Conservation (phyloP, 1,140 invertebrate species). For the Lordiphosa collinella region DNA sequence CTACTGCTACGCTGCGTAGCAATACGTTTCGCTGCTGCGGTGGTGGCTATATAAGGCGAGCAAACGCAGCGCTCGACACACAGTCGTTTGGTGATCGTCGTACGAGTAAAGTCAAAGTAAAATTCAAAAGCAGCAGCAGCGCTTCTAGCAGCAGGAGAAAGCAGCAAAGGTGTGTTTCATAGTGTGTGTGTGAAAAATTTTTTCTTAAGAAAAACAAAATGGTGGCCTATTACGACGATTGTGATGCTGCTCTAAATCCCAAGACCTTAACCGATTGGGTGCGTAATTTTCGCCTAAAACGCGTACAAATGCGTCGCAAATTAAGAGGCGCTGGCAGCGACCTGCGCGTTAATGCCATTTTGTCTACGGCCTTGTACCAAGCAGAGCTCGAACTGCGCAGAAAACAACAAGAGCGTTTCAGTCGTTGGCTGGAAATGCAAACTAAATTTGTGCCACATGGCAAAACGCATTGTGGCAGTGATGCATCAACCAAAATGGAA, state of each 20-base stretch:
- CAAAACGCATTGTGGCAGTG: slow-evolving; percentile 55
- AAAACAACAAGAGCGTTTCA: slow-evolving; percentile 76
- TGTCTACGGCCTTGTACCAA: slow-evolving; percentile 64
- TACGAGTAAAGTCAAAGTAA: background rate
- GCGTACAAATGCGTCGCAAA: slow-evolving; percentile 78
- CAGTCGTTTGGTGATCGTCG: slow-evolving; percentile 23
- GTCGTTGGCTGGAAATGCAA: slow-evolving; percentile 71
- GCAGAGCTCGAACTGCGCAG: slow-evolving; percentile 73
- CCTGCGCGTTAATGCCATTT: slow-evolving; percentile 73
- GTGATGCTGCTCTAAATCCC: slow-evolving; percentile 44
- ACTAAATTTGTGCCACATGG: slow-evolving; percentile 58
- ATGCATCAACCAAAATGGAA: slow-evolving; percentile 18
- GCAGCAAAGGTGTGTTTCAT: slow-evolving; percentile 58
- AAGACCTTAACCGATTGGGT: slow-evolving; percentile 76
- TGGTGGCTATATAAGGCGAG: slow-evolving; percentile 15
- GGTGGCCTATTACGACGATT: slow-evolving; percentile 55
- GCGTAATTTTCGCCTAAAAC: slow-evolving; percentile 73
- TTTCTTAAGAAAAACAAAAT: slow-evolving; percentile 42
- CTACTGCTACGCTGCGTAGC: slow-evolving; percentile 16
- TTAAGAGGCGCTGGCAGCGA: slow-evolving; percentile 55
- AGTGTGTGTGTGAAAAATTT: slow-evolving; percentile 30
- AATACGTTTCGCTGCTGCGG: slow-evolving; percentile 29
- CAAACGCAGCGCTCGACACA: background rate
- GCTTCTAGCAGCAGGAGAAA: slow-evolving; percentile 1
- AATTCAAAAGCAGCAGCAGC: slow-evolving; percentile 22